A percentile compares a stretch with the other conserved stretches of the same genome.
These are phyloP conservation scores for Cheilinus undulatus DNA, from an alignment of 2,113 vertebrate species.

Conservation along the genomic window DNA sequence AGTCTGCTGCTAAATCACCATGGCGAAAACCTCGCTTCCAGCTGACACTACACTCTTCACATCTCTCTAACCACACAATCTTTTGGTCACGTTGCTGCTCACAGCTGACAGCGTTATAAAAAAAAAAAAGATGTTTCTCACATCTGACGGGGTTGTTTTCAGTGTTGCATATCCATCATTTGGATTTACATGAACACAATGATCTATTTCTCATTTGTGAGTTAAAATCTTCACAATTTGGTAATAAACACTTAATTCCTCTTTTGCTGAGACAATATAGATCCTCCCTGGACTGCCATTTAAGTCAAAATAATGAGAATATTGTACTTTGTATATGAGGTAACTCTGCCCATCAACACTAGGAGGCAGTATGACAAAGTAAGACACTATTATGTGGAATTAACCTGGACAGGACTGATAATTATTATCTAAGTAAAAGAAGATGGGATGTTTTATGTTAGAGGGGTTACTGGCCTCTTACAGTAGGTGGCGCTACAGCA, in stretches of 20 bases:
- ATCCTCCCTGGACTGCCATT: too few species aligned
- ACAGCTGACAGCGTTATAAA: background rate
- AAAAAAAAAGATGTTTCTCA: background rate
- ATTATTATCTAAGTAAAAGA: too few species aligned
- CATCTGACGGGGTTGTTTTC: background rate
- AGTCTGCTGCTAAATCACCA: conserved; percentile 62
- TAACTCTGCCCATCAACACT: too few species aligned
- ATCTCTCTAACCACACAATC: conserved; percentile 19
- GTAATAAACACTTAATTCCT: background rate
- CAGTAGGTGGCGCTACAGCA: too few species aligned
- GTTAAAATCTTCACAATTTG: background rate
- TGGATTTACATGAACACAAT: background rate
- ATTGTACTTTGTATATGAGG: too few species aligned
- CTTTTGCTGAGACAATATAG: background rate
- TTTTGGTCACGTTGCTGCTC: conserved; percentile 45
- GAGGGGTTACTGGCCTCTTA: too few species aligned
- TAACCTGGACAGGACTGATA: too few species aligned
- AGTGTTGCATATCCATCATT: background rate
- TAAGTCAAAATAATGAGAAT: too few species aligned
- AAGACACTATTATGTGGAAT: too few species aligned
- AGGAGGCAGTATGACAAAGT: too few species aligned
- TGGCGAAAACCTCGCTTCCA: conserved; percentile 62
- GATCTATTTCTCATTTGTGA: conserved; percentile 1
- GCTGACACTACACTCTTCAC: conserved; percentile 62
- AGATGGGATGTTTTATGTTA: too few species aligned